Base-by-base conservation (phyloP, 2,888 invertebrate species). In the Panopea generosa region DNA sequence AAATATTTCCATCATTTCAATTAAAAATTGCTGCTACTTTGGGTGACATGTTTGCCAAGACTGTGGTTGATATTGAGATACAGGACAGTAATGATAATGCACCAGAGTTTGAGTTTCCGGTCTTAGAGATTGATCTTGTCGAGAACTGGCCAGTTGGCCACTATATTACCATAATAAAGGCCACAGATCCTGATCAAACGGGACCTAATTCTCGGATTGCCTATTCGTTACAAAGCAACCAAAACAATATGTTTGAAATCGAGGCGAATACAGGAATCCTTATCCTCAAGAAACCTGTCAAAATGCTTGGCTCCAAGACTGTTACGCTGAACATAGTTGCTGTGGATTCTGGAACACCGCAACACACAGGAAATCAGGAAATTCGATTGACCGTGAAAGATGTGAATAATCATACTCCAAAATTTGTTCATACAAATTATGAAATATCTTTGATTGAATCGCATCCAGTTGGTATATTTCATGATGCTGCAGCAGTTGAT, bases 391-490 rank as follows among this genome's bases (percentile, higher is more conserved):
- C 72, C 16, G 95, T 99, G 3, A 96, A 97, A 88, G 98, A 98
- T 92, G 97, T 98, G 1, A 99, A 99, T 92, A 97, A 98, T 93
- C 98, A 98, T 90, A 98, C 98, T 0, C 98, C 98, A 11, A 96
- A 97, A 2, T 99, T 99, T 92, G 96, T 97, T 91, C 96, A 97
- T 86, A 96, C 96, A 0, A 96, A 96, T 18, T 98, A 98, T 92
- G 98, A 98, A 94, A 97, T 97, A 2, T 98, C 98, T 0, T 93
- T 99, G 61, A 93, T 96, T 6, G 99, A 99, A 93, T 97, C 97
- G 0, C 97, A 97, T 2, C 95, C 96, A 1, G 97, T 98, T 0
- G 96, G 96, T 59, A 94, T 97, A 84, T 87, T 92, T 65, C 84
- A 85, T 47, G 70, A 78, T 47, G 75, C 91, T 9, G 77, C 77